These are phyloP conservation scores for Brotula barbata DNA, from an alignment of 2,797 vertebrate species.

Conservation along the genomic window DNA sequence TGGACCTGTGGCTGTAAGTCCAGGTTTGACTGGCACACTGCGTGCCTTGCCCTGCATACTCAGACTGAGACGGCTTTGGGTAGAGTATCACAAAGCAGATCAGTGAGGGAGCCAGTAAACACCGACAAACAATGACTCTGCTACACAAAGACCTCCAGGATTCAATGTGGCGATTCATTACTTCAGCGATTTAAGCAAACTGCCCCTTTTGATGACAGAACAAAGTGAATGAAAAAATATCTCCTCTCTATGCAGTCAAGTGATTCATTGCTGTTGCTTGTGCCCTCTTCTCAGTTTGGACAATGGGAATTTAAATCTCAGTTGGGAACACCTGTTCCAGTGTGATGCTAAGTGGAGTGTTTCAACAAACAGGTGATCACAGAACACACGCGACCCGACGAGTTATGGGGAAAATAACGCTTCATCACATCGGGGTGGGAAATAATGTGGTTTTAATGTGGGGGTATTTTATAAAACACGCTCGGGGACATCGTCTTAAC, in stretches of 20 bases:
- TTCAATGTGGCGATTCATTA: background rate
- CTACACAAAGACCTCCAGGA: background rate
- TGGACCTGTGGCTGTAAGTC: constrained; percentile 22
- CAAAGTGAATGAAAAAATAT: background rate
- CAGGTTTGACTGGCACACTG: constrained; percentile 30
- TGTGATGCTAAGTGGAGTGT: constrained; percentile 2
- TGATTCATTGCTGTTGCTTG: background rate
- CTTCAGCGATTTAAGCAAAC: background rate
- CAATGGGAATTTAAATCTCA: background rate
- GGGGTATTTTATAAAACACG: no score
- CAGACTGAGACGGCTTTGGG: constrained; percentile 11
- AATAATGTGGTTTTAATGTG: no score
- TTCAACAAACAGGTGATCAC: constrained; percentile 1
- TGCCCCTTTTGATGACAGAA: background rate
- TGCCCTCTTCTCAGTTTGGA: background rate
- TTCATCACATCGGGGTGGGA: no score
- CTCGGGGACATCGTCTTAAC: no score
- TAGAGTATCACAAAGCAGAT: background rate
- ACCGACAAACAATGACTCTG: background rate
- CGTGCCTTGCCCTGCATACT: no score
- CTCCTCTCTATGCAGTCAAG: no score
- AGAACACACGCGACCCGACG: constrained; percentile 28
- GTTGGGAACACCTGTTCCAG: constrained; percentile 24
- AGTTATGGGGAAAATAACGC: no score
- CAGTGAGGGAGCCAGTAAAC: background rate